Evolutionary conservation across 2,113 vertebrate species (phyloP).

Genomic region (Gadus chalcogrammus): DNA sequence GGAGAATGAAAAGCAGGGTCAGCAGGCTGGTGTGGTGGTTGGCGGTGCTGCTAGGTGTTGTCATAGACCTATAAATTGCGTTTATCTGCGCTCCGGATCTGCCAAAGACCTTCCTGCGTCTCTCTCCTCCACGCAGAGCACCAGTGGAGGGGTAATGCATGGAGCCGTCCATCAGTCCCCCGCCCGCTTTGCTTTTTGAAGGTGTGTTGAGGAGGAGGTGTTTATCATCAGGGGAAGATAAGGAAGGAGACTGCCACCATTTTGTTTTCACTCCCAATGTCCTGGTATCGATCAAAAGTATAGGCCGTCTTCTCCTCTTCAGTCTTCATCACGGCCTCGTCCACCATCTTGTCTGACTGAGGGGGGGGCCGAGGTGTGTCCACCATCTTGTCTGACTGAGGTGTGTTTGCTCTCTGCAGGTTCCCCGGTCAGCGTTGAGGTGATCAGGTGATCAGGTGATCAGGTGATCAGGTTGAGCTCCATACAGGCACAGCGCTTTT

Average conservation of each 20-base stretch:
- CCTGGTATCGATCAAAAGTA: background rate
- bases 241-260: background rate
- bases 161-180: background rate
- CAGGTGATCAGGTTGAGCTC: constrained; percentile 42
- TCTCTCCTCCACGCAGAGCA: background rate
- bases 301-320: too few relatives aligned
- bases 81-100: constrained; percentile 4
- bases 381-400: too few relatives aligned
- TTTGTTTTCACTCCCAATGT: background rate
- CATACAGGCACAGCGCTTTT: constrained; percentile 54
- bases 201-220: background rate
- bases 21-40: background rate
- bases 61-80: constrained; percentile 13
- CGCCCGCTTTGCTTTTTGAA: too few relatives aligned
- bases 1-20: background rate
- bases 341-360: background rate
- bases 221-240: background rate
- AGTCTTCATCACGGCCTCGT: too few relatives aligned
- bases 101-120: background rate
- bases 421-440: constrained; percentile 45
- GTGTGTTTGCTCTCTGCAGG: constrained; percentile 21
- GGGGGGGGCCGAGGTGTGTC: constrained; percentile 11
- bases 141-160: background rate
- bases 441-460: constrained; percentile 60
- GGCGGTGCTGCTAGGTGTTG: constrained; percentile 19